Evolutionary conservation across 35 echinoderm and acorn worm species (phyloP).

Genomic region (Ophioderma brevispina): DNA sequence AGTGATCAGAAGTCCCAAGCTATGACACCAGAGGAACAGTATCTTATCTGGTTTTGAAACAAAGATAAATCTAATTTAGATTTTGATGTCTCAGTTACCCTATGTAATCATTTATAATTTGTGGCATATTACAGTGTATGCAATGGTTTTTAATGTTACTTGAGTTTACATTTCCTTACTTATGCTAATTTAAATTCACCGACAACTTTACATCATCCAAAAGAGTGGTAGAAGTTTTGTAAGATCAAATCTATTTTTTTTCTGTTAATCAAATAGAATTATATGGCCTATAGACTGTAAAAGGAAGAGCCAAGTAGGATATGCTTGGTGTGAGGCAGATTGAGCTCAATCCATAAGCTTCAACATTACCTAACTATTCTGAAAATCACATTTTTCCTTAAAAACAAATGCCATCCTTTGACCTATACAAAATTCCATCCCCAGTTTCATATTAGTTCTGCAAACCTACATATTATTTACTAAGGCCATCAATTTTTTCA

Average conservation of each 20-base stretch:
- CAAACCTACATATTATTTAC: slow-evolving; percentile 13
- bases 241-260: slow-evolving; percentile 21
- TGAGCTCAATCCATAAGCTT: slow-evolving; percentile 5
- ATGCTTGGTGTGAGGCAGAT: slow-evolving; percentile 13
- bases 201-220: background rate
- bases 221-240: background rate
- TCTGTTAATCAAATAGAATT: background rate
- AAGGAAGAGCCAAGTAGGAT: too few relatives aligned
- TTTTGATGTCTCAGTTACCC: too few relatives aligned
- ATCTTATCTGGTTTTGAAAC: too few relatives aligned
- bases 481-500: background rate
- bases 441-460: background rate
- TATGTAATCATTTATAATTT: too few relatives aligned
- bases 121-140: too few relatives aligned
- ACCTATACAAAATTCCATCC: slow-evolving; percentile 1
- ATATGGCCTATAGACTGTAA: slow-evolving; percentile 14
- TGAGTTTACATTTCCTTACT: too few relatives aligned
- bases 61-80: too few relatives aligned
- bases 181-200: slow-evolving; percentile 22
- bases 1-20: too few relatives aligned
- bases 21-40: too few relatives aligned
- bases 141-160: too few relatives aligned
- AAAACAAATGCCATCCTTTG: slow-evolving; percentile 17
- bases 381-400: background rate
- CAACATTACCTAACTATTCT: slow-evolving; percentile 25